Base-by-base conservation (phyloP, 1,140 invertebrate genomes). In the Tetragonula clypearis region DNA sequence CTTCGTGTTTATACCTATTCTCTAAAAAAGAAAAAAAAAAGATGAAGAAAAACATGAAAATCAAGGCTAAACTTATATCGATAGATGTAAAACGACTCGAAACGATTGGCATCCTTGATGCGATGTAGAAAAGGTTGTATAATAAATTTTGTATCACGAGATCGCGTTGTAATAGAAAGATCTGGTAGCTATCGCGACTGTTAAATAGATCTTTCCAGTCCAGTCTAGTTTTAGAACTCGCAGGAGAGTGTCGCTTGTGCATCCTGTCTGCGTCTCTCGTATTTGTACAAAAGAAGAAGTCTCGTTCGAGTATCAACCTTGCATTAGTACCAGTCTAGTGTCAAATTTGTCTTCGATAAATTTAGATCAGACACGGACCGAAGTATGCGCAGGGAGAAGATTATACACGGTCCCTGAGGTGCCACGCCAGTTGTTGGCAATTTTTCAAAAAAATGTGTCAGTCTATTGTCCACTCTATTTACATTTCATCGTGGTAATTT, bases 1-100 rank as follows among this genome's bases (percentile, higher is more conserved):
- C 97, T 94, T 98, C 98, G 92, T 98, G 98, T 92, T 98, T 98
- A 93, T 99, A 99, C 92, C 97, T 97, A 91, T 97, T 98, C 94
- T 99, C 98, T 98, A 95, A 84, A 96, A 96, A 84, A 86, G 92
- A 85, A 15, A 19, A 14, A 72, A 6, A 30, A 12, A 14, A 35
- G 8, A n/a, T n/a, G n/a, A 65, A 62, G 11, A 26, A 26, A 65
- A 65, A 26, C 3, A 23, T 55, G 35, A 65, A 62, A 35, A n/a
- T 12, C 23, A 65, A 35, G n/a, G 49, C 30, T 35, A 82, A 30
- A 76, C 4, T 82, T 26, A 26, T 19, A 11, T 26, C n/a, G 21
- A 12, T 8, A 4, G 0, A 4, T 12, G 0, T 9, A 12, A 58
- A 21, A 1, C 26, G 21, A 35, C 21, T 55, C 9, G 15, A 35